These are phyloP conservation scores for Drosophila sp. DNA, from an alignment of 1,140 invertebrate genomes.

Conservation along the genomic window DNA sequence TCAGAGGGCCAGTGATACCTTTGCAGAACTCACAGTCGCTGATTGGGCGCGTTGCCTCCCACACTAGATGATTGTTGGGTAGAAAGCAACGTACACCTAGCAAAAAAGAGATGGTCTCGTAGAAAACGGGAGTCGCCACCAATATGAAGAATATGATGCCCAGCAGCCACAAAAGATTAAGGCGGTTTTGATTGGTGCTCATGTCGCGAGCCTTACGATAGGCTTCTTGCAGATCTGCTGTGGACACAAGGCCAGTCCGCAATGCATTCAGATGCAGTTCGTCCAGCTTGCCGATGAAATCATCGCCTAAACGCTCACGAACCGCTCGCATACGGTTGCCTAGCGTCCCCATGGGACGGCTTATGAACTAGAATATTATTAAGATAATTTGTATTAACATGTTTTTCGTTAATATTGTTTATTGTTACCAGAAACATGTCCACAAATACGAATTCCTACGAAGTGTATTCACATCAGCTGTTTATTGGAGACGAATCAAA, in stretches of 20 bases:
- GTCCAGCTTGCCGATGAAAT: conserved; percentile 69
- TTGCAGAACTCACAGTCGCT: conserved; percentile 90
- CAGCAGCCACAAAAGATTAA: conserved; percentile 73
- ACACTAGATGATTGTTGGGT: conserved; percentile 92
- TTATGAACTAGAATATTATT: conserved; percentile 61
- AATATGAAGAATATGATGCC: conserved; percentile 80
- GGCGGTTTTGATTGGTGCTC: conserved; percentile 59
- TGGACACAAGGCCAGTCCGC: conserved; percentile 72
- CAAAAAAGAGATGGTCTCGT: conserved; percentile 77
- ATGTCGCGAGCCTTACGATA: conserved; percentile 71
- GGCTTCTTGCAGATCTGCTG: conserved; percentile 70
- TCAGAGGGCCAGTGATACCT: conserved; percentile 87
- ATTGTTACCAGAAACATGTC: conserved; percentile 65
- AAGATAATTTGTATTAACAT: neutral
- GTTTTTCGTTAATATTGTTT: conserved; percentile 3
- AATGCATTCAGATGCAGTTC: conserved; percentile 67
- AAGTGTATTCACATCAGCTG: conserved; percentile 29
- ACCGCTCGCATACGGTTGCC: conserved; percentile 55
- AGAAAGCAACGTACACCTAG: conserved; percentile 89
- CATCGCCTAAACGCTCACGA: conserved; percentile 63
- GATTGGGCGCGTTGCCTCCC: conserved; percentile 93
- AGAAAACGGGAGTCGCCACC: conserved; percentile 76
- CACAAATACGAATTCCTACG: conserved; percentile 4
- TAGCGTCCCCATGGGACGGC: conserved; percentile 64
- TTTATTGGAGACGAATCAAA: too few species aligned